These are phyloP conservation scores for Halcyon senegalensis DNA, from an alignment of 2,113 vertebrate genomes.

Conservation along the genomic window DNA sequence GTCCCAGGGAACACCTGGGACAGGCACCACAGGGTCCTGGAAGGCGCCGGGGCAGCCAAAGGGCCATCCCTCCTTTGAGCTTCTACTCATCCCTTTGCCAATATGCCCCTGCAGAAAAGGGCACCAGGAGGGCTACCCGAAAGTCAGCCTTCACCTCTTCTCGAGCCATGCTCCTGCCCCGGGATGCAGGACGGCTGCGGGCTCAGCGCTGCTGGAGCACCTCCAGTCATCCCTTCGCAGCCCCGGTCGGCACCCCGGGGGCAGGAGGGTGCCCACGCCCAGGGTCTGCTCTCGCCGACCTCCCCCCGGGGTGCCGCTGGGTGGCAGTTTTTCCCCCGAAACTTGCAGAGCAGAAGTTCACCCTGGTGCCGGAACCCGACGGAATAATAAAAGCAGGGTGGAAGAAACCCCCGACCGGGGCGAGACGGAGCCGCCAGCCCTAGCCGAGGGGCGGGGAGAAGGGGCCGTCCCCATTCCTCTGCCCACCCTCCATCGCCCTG, in stretches of 20 bases:
- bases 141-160: background rate
- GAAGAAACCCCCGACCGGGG: fast-evolving
- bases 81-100: background rate
- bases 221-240: background rate
- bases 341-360: background rate
- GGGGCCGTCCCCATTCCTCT: background rate
- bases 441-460: background rate
- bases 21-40: fast-evolving
- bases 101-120: background rate
- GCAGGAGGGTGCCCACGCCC: background rate
- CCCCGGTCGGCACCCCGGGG: no score
- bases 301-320: background rate
- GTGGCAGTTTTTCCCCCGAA: background rate
- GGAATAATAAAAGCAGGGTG: background rate
- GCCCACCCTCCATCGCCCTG: background rate
- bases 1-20: background rate
- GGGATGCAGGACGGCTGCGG: fast-evolving
- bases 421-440: background rate
- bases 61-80: background rate
- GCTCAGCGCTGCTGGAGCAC: background rate
- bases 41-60: background rate
- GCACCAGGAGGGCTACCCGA: background rate
- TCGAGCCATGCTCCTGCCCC: background rate
- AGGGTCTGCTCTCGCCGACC: background rate
- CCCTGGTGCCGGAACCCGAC: fast-evolving